Conservation (phyloP, 2,113 vertebrate genomes). For the Cichladusa arquata region DNA sequence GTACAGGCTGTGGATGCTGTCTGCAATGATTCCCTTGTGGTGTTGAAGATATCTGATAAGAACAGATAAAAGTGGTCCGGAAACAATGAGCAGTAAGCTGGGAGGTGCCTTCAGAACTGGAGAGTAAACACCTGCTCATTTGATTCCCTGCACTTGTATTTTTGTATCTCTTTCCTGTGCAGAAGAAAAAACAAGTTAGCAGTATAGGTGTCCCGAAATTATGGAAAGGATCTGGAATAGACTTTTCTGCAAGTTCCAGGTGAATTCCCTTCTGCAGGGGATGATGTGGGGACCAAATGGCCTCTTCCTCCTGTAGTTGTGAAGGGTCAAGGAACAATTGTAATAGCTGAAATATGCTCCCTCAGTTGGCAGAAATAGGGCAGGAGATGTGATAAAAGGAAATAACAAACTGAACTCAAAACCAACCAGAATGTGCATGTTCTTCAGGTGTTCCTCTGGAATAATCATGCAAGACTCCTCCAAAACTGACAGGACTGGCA, state of each 20-base stretch:
- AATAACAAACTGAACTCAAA: not conserved
- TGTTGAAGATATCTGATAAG: not conserved
- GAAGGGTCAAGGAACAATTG: not conserved
- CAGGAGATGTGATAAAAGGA: not conserved
- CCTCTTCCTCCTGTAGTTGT: not conserved
- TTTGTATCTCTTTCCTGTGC: not conserved
- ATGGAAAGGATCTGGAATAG: not conserved
- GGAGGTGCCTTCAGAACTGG: not conserved
- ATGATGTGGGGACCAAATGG: not conserved
- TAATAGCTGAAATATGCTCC: not conserved
- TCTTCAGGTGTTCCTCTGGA: not conserved
- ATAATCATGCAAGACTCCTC: not conserved
- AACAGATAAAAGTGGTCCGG: not conserved
- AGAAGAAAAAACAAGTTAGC: not conserved
- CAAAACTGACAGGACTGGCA: not conserved
- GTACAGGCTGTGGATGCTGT: not conserved
- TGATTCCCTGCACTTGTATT: not conserved
- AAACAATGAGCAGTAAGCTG: not conserved
- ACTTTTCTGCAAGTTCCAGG: fast-evolving
- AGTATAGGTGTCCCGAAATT: not conserved
- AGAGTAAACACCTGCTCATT: not conserved
- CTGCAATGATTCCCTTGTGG: not conserved
- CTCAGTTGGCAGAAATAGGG: not conserved
- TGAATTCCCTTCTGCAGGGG: not conserved
- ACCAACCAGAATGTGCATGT: fast-evolving